A percentile compares a stretch with the other conserved stretches of the same genome.
These are phyloP conservation scores for Lycaena phlaeas DNA, from an alignment of 2,888 invertebrate genomes.

Conservation along the genomic window DNA sequence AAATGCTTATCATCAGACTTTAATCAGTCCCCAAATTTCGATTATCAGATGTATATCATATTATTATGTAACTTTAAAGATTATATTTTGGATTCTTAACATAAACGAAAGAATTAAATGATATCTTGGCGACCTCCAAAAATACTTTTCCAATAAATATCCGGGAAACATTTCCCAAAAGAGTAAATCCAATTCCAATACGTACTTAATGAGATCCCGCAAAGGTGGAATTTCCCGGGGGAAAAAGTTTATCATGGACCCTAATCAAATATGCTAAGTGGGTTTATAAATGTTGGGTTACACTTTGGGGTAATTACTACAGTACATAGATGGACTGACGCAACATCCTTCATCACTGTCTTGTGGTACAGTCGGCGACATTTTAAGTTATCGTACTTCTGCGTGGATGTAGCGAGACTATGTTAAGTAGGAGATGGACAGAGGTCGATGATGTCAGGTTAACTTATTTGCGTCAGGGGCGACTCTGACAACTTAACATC, in stretches of 20 bases:
- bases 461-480: too few relatives aligned
- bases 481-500: too few relatives aligned
- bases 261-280: slow-evolving; percentile 45
- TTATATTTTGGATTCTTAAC: too few relatives aligned
- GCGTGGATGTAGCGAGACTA: too few relatives aligned
- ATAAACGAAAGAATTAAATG: too few relatives aligned
- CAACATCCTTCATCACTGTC: background rate
- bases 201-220: slow-evolving; percentile 9
- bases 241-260: slow-evolving; percentile 27
- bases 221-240: slow-evolving; percentile 24
- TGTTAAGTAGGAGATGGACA: too few relatives aligned
- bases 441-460: too few relatives aligned
- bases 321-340: background rate
- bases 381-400: background rate
- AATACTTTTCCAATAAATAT: slow-evolving; percentile 10
- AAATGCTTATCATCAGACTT: too few relatives aligned
- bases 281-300: slow-evolving; percentile 22
- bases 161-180: slow-evolving; percentile 5
- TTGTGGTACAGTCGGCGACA: background rate
- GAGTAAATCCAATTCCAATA: slow-evolving; percentile 9
- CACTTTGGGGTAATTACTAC: background rate
- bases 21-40: too few relatives aligned
- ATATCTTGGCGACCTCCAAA: too few relatives aligned
- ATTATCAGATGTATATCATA: too few relatives aligned
- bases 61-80: too few relatives aligned